phyloP scores from a whole-genome alignment of 2,888 invertebrate genomes.

The Pycnomerus fuliginosus region DNA sequence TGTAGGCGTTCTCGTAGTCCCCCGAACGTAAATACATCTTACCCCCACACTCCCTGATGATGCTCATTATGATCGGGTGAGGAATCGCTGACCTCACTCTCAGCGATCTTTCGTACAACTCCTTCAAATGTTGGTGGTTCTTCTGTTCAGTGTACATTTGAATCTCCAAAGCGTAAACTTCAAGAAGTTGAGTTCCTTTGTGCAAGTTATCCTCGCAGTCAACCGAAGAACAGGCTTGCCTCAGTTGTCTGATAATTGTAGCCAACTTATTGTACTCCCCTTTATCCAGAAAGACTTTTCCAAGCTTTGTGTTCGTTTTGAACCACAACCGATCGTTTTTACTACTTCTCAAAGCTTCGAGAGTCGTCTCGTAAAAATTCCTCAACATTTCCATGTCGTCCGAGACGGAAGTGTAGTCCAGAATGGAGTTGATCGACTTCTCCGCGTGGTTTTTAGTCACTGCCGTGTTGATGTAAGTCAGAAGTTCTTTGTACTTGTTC shows the following conservation, averaged over 20 bases:
- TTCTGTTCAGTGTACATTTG: constrained; percentile 99
- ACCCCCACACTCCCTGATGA: constrained; percentile 92
- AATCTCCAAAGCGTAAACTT: constrained; percentile 98
- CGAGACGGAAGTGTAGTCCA: constrained; percentile 98
- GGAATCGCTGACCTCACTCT: constrained; percentile 99
- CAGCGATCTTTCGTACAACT: constrained; percentile 94
- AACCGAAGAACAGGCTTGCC: constrained; percentile 83
- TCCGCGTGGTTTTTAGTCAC: constrained; percentile 99
- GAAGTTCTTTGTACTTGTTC: constrained; percentile 78
- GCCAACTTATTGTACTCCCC: constrained; percentile 89
- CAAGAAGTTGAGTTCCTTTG: constrained; percentile 95
- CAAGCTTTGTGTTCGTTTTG: constrained; percentile 97
- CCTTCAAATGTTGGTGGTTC: constrained; percentile 95
- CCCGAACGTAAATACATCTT: constrained; percentile 99
- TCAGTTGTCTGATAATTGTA: constrained; percentile 92
- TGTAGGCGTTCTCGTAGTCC: constrained; percentile 97
- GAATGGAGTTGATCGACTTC: constrained; percentile 97
- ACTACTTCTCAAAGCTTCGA: constrained; percentile 91
- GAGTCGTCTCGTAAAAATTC: constrained; percentile 95
- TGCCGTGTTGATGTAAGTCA: constrained; percentile 96
- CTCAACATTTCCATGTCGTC: constrained; percentile 84
- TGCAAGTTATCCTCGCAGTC: constrained; percentile 92
- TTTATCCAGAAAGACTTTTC: constrained; percentile 95
- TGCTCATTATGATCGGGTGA: constrained; percentile 99
- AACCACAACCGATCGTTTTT: constrained; percentile 99